Conservation (phyloP, 1,140 invertebrate species). For the Archegozetes longisetosus region DNA sequence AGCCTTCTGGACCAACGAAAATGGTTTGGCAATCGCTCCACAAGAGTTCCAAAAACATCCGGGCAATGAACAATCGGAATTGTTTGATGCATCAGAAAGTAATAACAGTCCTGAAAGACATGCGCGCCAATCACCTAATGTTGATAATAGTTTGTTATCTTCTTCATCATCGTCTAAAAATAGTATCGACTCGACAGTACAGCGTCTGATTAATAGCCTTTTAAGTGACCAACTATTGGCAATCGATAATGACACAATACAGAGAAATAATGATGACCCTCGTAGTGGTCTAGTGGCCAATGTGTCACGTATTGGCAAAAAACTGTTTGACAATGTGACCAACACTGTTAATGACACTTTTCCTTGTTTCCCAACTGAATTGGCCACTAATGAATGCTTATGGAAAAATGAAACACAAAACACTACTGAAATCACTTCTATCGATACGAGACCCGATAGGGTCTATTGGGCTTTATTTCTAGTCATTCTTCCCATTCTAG, state of each 20-base stretch:
- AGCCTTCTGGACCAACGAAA: slow-evolving; percentile 8
- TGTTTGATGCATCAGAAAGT: too few relatives aligned
- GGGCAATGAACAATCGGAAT: too few relatives aligned
- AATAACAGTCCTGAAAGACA: background rate
- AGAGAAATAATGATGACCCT: background rate
- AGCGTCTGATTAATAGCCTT: background rate
- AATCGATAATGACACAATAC: background rate
- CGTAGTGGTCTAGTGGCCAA: background rate
- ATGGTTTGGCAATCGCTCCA: background rate
- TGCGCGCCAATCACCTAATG: background rate
- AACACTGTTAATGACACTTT: background rate
- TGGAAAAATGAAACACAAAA: background rate
- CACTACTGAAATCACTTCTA: background rate
- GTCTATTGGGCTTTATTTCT: slow-evolving; percentile 65
- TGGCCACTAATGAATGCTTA: background rate
- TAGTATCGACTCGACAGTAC: background rate
- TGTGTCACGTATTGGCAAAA: background rate
- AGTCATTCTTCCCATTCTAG: slow-evolving; percentile 76
- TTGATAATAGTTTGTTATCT: background rate
- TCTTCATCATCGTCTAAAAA: background rate
- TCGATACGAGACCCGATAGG: slow-evolving; percentile 24
- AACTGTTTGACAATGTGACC: background rate
- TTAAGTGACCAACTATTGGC: background rate
- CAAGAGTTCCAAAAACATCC: background rate
- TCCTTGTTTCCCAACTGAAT: background rate